Evolutionary conservation across 2,797 vertebrate species (phyloP).

Genomic region (Tympanoctomys barrerae): DNA sequence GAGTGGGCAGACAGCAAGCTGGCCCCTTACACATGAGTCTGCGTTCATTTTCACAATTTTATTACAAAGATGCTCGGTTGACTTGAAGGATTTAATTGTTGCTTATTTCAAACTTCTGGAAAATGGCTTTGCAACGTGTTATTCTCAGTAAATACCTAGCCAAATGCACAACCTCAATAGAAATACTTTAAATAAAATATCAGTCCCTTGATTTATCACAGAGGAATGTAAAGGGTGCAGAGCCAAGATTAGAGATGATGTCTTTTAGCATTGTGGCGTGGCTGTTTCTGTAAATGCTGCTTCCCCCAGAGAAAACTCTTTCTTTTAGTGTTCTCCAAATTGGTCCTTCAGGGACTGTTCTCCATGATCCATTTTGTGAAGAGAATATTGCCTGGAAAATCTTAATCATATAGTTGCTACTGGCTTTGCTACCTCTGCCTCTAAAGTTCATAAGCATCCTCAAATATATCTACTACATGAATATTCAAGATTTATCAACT

Average conservation of each 20-base stretch:
- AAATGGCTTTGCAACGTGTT: not conserved
- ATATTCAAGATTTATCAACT: not conserved
- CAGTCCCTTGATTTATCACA: not conserved
- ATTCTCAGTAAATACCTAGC: not conserved
- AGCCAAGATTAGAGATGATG: not conserved
- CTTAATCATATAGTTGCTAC: not conserved
- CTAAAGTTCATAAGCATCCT: not conserved
- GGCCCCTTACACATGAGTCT: not conserved
- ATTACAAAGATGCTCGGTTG: not conserved
- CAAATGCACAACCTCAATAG: not conserved
- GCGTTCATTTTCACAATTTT: not conserved
- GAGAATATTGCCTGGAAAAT: constrained; percentile 3
- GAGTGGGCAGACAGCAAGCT: not conserved
- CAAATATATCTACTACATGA: not conserved
- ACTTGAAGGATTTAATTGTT: not conserved
- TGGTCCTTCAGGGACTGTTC: constrained; percentile 47
- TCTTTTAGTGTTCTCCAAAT: constrained; percentile 49
- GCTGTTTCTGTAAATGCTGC: constrained; percentile 54
- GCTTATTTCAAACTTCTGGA: not conserved
- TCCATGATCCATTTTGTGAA: not conserved
- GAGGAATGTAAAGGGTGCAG: not conserved
- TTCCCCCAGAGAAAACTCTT: constrained; percentile 66
- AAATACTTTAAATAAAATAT: not conserved
- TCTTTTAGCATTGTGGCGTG: not conserved
- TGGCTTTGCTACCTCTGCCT: not conserved